Evolutionary conservation across 1,140 invertebrate species (phyloP).

Genomic region (Drosophila takahashii): DNA sequence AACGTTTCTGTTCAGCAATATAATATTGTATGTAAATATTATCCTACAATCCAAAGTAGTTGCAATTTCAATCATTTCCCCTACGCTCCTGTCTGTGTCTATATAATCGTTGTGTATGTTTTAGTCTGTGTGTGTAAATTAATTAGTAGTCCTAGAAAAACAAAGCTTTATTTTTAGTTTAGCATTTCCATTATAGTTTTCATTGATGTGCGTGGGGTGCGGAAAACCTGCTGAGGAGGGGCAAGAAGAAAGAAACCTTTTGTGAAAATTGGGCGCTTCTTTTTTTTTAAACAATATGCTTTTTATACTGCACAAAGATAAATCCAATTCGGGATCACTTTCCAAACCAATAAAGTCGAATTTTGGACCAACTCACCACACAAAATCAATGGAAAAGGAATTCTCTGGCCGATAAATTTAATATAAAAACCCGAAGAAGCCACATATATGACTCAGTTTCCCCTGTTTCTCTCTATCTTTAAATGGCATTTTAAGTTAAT

Average conservation of each 20-base stretch:
- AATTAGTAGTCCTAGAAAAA: conserved; percentile 12
- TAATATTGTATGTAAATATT: conserved; percentile 58
- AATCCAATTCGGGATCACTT: conserved; percentile 8
- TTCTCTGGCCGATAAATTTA: conserved; percentile 1
- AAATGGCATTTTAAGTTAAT: conserved; percentile 44
- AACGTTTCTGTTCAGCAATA: conserved; percentile 62
- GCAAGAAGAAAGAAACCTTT: conserved; percentile 18
- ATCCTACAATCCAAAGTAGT: conserved; percentile 50
- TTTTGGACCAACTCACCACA: conserved; percentile 74
- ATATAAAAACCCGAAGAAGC: conserved; percentile 26
- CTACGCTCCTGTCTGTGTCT: conserved; percentile 43
- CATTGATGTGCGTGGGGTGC: conserved; percentile 7
- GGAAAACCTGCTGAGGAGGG: not conserved
- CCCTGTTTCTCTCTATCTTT: conserved; percentile 35
- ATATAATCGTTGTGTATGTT: conserved; percentile 28
- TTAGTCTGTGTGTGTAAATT: conserved; percentile 34
- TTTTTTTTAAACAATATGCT: conserved; percentile 35
- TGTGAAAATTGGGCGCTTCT: conserved; percentile 26
- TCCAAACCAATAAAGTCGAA: conserved; percentile 12
- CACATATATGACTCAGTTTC: conserved; percentile 34
- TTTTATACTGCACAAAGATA: conserved; percentile 49
- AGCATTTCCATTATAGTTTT: conserved; percentile 25
- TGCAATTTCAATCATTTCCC: conserved; percentile 54
- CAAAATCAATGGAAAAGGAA: conserved; percentile 65
- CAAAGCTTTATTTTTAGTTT: conserved; percentile 14